Evolutionary conservation across 2,888 invertebrate genomes (phyloP).

Genomic region (Ectemnius lituratus): DNA sequence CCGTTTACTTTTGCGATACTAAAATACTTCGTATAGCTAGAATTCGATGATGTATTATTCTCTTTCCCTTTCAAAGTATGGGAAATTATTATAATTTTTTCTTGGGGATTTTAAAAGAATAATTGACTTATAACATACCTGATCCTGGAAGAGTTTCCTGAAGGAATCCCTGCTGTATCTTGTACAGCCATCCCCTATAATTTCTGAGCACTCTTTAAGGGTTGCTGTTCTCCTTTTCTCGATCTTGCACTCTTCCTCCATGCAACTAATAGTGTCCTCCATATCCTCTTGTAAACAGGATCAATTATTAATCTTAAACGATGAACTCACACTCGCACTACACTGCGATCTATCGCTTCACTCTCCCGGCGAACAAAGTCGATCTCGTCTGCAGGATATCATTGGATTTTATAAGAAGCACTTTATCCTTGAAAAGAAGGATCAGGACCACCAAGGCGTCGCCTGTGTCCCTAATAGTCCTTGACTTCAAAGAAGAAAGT

Average conservation of each 20-base stretch:
- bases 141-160: slow-evolving; percentile 83
- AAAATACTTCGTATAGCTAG: background rate
- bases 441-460: too few species aligned
- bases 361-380: too few species aligned
- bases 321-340: background rate
- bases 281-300: slow-evolving; percentile 15
- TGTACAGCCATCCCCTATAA: slow-evolving; percentile 81
- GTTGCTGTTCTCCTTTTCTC: slow-evolving; percentile 82
- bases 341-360: background rate
- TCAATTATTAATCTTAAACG: background rate
- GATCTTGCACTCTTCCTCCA: slow-evolving; percentile 85
- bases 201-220: slow-evolving; percentile 84
- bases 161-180: slow-evolving; percentile 83
- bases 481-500: too few species aligned
- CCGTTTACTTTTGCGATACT: slow-evolving; percentile 15
- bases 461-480: too few species aligned
- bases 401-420: too few species aligned
- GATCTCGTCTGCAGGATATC: too few species aligned
- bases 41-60: background rate
- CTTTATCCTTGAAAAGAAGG: too few species aligned
- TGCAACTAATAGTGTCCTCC: slow-evolving; percentile 80
- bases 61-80: background rate
- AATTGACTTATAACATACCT: slow-evolving; percentile 80
- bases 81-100: too few species aligned
- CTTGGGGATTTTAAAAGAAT: background rate